A percentile compares a stretch with the other conserved stretches of the same genome.
These are phyloP conservation scores for Blastobasis lacticolella DNA, from an alignment of 2,888 invertebrate genomes.

Conservation along the genomic window DNA sequence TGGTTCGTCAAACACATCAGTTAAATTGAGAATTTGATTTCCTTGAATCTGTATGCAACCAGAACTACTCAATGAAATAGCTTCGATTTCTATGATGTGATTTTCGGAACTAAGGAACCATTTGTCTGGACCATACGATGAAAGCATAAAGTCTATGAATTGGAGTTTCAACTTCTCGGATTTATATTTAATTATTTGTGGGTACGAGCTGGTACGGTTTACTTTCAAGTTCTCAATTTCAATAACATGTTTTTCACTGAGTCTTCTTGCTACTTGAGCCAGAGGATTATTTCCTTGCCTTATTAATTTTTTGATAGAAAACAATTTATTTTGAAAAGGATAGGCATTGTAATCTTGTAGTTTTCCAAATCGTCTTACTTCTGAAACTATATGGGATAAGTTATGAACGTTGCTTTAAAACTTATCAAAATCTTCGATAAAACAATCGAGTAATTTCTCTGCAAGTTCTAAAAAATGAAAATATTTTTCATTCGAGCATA, in stretches of 20 bases:
- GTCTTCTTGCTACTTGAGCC: constrained; percentile 10
- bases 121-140: constrained; percentile 2
- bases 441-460: background rate
- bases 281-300: constrained; percentile 14
- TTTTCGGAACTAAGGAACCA: constrained; percentile 1
- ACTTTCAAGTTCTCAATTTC: background rate
- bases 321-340: constrained; percentile 14
- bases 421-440: background rate
- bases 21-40: background rate
- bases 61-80: background rate
- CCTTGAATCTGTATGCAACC: background rate
- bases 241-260: constrained; percentile 3
- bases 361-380: constrained; percentile 8
- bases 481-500: constrained; percentile 5
- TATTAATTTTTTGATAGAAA: constrained; percentile 10
- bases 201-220: background rate
- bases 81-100: background rate
- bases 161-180: background rate
- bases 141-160: constrained; percentile 6
- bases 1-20: constrained; percentile 2
- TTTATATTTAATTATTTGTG: background rate
- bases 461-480: background rate
- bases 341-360: constrained; percentile 10
- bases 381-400: constrained; percentile 6
- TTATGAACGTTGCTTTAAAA: constrained; percentile 10